Evolutionary conservation across 2,888 invertebrate genomes (phyloP), one percentile per base, ranked within the genome.

Genomic region (Tupiocoris notatus): DNA sequence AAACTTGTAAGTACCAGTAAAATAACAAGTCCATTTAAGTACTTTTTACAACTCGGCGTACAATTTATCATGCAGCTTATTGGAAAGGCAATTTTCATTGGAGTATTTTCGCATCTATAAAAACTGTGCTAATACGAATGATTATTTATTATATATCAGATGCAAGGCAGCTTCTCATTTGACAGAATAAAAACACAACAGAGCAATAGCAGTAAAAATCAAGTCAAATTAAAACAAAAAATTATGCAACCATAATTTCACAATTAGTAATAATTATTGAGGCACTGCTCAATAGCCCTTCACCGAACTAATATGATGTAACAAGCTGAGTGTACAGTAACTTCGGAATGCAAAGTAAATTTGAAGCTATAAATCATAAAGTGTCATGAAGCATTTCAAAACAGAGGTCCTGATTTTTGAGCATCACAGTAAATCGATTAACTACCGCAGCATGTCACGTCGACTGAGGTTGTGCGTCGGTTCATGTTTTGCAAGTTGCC

Each of bases 401-500:
- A 18, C 12, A 57, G 12, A 67, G 57, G 39, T 67, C 67, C 22
- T 54, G 56, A 24, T 56, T 57, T 21, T 57, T 67, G 67, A 67
- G 67, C 67, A 67, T 67, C 61, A 73, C 61, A 67, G 67, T 67
- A 56, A 12, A 16, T 57, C 22, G 24, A 74, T 61, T 75, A 75
- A 62, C 77, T 77, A 20, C 77, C 76, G 63, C 89, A 91, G 71
- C 87, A 88, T 77, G 86, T 86, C 81, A 91, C 91, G 76, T 88
- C 89, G 57, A 91, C 88, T 7, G 90, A 87, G 66, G 91, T 89
- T 18, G 91, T 90, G 83, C 90, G 89, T 56, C 91, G 90, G 81
- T 91, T 90, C 81, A 91, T 89, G 59, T 89, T 89, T 24, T 91
- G 90, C 81, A 89, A 85, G 82, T 88, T 90, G 66, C 89, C 88